A percentile compares a stretch with the other conserved stretches of the same genome.
Evolutionary conservation across 2,888 invertebrate species (phyloP).

Genomic region (Polymixis flavicincta): DNA sequence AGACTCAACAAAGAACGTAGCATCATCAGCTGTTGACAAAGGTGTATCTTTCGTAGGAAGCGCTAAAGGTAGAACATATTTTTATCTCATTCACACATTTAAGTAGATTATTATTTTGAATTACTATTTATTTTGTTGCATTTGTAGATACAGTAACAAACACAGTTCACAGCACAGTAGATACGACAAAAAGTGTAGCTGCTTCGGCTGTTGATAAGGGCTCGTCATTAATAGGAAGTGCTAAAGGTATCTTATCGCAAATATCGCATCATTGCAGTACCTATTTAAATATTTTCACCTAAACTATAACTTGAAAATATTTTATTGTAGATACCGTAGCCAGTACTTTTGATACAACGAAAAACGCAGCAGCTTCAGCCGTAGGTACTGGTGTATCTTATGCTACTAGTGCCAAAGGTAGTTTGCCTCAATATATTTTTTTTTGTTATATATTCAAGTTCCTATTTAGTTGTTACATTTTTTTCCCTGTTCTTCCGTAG

Average conservation of each 20-base stretch:
- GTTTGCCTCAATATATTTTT: neutral
- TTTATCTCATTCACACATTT: conserved; percentile 1
- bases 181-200: conserved; percentile 75
- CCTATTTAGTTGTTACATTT: neutral
- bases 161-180: conserved; percentile 73
- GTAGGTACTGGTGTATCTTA: conserved; percentile 77
- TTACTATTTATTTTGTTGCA: conserved; percentile 29
- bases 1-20: conserved; percentile 79
- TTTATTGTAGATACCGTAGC: conserved; percentile 63
- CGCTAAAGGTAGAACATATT: conserved; percentile 70
- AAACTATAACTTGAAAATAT: conserved; percentile 5
- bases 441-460: neutral
- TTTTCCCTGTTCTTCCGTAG: neutral
- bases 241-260: conserved; percentile 64
- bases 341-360: conserved; percentile 72
- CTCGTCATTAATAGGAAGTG: conserved; percentile 67
- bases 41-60: conserved; percentile 72
- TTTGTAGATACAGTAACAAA: conserved; percentile 73
- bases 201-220: conserved; percentile 72
- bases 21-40: conserved; percentile 76
- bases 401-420: conserved; percentile 77
- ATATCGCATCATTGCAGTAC: neutral
- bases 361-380: conserved; percentile 57
- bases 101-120: neutral
- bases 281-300: neutral